These are phyloP conservation scores for Gobionotothen gibberifrons DNA, from an alignment of 2,797 vertebrate species.

Conservation along the genomic window DNA sequence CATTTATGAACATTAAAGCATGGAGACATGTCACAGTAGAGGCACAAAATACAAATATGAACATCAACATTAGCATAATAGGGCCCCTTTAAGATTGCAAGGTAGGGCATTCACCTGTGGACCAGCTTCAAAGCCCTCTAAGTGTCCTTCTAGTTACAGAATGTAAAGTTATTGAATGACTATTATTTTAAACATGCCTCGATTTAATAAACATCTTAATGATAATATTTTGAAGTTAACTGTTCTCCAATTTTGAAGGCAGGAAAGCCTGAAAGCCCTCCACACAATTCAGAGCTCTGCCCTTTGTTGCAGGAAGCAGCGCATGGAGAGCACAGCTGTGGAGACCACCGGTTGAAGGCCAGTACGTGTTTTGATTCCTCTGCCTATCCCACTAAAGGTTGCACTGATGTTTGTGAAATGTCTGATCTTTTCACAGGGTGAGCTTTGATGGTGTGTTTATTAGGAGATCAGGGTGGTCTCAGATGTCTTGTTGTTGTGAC, in stretches of 20 bases:
- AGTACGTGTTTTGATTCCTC: constrained; percentile 60
- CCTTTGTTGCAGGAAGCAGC: constrained; percentile 37
- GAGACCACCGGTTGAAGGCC: constrained; percentile 48
- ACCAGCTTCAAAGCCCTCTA: too few relatives aligned
- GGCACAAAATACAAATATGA: too few relatives aligned
- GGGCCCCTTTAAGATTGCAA: too few relatives aligned
- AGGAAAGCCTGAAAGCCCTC: constrained; percentile 17
- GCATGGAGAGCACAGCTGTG: constrained; percentile 70
- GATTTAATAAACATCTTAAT: background rate
- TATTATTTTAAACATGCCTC: background rate
- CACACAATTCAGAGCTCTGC: constrained; percentile 16
- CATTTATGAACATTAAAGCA: too few relatives aligned
- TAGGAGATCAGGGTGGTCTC: constrained; percentile 57
- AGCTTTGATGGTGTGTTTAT: constrained; percentile 52
- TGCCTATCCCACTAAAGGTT: constrained; percentile 43
- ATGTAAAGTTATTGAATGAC: background rate
- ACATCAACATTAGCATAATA: too few relatives aligned
- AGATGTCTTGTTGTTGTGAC: constrained; percentile 50
- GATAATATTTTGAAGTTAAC: background rate
- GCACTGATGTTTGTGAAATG: constrained; percentile 47
- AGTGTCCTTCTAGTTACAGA: background rate
- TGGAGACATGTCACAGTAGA: too few relatives aligned
- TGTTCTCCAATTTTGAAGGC: constrained; percentile 15
- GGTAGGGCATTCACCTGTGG: too few relatives aligned
- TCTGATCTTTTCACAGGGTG: constrained; percentile 45